Base-by-base conservation (phyloP, 2,797 vertebrate genomes). In the Podargus strigoides region DNA sequence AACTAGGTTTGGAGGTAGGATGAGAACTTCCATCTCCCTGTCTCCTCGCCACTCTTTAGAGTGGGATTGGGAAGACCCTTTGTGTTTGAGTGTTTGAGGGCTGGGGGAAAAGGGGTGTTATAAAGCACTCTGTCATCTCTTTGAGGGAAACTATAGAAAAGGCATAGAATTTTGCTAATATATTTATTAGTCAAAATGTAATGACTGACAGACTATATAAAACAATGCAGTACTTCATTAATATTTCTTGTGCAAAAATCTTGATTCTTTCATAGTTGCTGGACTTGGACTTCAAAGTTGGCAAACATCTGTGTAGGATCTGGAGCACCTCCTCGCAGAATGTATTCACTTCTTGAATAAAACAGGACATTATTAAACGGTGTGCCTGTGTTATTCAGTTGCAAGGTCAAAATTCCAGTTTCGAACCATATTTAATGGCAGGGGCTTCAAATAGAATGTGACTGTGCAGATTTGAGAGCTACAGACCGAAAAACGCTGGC, bases 1-100 rank as follows among this genome's bases (percentile, higher is more conserved):
- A 5, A 50, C 27, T 63, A 6, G 10, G 26, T 75, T 82, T 28
- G 27, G 32, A 16, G 49, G 28, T 26, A 24, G 53, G 37, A 26
- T 32, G 63, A 68, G 37, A 59, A 19, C 22, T 60, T 46, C 10
- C 10, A n/a, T 64, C 37, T 63, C 19, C 12, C 10, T 60, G 18
- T 34, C 55, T 58, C 18, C 41, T 60, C 0, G 0, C 16, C 2
- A 4, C 0, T 1, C n/a, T 42, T 30, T 6, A 26, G 44, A 32
- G 34, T n/a, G 42, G 39, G 46, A 11, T 9, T 80, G n/a, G 36
- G 36, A 66, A 41, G 36, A 55, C 41, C 9, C 27, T 55, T 41
- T 46, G n/a, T 77, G 28, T 60, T 42, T 30, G 39, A 42, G 60
- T 69, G 60, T n/a, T 69, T 67, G 60, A 6, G 1, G 2, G 22